Evolutionary conservation across 2,797 vertebrate species (phyloP), one percentile per base, ranked within the genome.

Genomic region (Nothura maculosa): DNA sequence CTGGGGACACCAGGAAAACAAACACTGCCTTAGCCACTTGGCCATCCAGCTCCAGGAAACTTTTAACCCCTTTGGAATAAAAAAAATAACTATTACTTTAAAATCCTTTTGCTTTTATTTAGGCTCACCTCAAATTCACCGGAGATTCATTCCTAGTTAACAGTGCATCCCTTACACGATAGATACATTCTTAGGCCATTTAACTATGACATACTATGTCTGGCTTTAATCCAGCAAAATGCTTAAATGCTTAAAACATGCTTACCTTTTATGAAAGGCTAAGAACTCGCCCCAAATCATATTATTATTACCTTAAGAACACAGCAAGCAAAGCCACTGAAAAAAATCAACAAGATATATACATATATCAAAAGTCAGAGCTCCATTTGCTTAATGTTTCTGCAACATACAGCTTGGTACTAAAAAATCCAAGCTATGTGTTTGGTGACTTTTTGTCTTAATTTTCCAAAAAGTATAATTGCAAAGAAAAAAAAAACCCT

Each of bases 171-270:
- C 10, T n/a, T 6, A n/a, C 2, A 2, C 10, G 28, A 28, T 0
- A 0, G 3, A 1, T 38, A 40, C 15, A 1, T 3, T 7, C 22
- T 50, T 12, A 36, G 2, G 1, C 27, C 4, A 10, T 4, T 54
- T 63, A 28, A 69, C 48, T 28, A n/a, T 45, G 43, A 76, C 72
- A 27, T 0, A 3, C 27, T 63, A 47, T 42, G 74, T 57, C 57
- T 85, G 61, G 36, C 48, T 45, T 58, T 8, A 5, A 32, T 52
- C 72, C 15, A 10, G 43, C 27, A 28, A 92, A 63, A 52, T 2
- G 2, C 28, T 81, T 36, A 22, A 42, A n/a, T n/a, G 50, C 28
- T n/a, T n/a, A n/a, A n/a, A n/a, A 38, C 18, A 6, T 0, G 0
- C 47, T 74, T 57, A 27, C 4, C 67, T 73, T 50, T 55, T 36